Evolutionary conservation across 2,888 invertebrate species (phyloP), one percentile per base, ranked within the genome.

Genomic region (Meiosimyza platycephala): DNA sequence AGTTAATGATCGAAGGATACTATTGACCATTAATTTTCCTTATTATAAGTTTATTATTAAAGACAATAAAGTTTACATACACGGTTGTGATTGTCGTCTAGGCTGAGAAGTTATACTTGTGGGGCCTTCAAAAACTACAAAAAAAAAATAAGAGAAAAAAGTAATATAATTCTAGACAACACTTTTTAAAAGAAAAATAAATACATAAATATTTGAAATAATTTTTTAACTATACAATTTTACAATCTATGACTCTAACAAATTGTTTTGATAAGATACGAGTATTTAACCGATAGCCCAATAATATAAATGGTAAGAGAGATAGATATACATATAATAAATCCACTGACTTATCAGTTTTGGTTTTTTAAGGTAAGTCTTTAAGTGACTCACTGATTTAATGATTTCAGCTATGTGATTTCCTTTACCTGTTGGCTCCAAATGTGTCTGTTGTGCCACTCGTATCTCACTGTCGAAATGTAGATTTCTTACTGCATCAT

Each of bases 381-480:
- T 40, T 40, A 40, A 40, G 9, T 40, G 40, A 40, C 9, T 40
- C 40, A 40, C 40, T 6, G 0, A 7, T 40, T 40, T 40, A 40
- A 40, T 40, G 6, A 40, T 13, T 54, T 54, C n/a, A 54, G 12
- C n/a, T 54, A 6, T 69, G 48, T n/a, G 16, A 11, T 51, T 54
- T 9, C 51, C 74, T 28, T 78, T 79, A 86, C 86, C 84, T 81
- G 80, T 80, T 22, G 85, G 85, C 47, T 86, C 85, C 1, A 80
- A 57, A 65, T 67, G 78, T 1, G 79, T 71, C 72, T 81, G 82
- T 76, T 87, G 87, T 7, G 83, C 85, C 12, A 85, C 83, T 12
- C 87, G 84, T 69, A 87, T 84, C 78, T 86, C 85, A 74, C 83
- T 86, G 47, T 87, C 87, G 65, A 81, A 86, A 72, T 86, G 86